Percentiles rank a stretch among this genome's conserved stretches.
Conservation (phyloP, 2,797 vertebrate species). For the Molossus molossus region DNA sequence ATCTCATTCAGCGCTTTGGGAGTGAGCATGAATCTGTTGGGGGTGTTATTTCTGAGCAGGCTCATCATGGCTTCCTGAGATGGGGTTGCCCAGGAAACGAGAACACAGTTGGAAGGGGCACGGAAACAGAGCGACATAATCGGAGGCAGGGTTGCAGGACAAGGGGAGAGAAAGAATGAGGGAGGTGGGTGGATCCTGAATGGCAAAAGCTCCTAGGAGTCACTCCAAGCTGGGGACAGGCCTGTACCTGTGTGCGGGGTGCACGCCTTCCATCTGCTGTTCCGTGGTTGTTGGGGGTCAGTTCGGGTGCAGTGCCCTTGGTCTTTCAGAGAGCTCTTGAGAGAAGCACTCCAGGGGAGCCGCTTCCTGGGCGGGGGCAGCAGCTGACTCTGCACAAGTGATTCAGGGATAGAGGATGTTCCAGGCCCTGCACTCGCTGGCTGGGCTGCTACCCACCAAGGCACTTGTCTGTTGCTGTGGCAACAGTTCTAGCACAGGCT, state of each 20-base stretch:
- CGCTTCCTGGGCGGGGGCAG: background rate
- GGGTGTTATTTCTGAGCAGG: slow-evolving; percentile 61
- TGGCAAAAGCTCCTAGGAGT: background rate
- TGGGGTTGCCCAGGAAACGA: slow-evolving; percentile 70
- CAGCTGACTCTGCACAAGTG: background rate
- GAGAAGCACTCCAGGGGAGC: background rate
- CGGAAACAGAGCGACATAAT: background rate
- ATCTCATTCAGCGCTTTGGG: background rate
- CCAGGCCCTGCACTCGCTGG: background rate
- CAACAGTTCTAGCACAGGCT: background rate
- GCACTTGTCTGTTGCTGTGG: slow-evolving; percentile 32
- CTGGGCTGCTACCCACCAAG: background rate
- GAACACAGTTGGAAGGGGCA: slow-evolving; percentile 54
- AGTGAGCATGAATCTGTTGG: background rate
- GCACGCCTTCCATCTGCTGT: background rate
- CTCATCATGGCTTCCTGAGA: slow-evolving; percentile 21
- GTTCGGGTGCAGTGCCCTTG: background rate
- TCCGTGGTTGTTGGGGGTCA: background rate
- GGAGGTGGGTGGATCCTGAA: background rate
- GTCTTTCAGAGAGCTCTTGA: background rate
- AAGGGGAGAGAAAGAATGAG: background rate
- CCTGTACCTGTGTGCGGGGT: background rate
- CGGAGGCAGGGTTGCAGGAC: background rate
- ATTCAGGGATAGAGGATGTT: background rate
- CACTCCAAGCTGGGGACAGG: background rate